phyloP scores from a whole-genome alignment of 1,140 invertebrate species.

The Drosophila melanica region DNA sequence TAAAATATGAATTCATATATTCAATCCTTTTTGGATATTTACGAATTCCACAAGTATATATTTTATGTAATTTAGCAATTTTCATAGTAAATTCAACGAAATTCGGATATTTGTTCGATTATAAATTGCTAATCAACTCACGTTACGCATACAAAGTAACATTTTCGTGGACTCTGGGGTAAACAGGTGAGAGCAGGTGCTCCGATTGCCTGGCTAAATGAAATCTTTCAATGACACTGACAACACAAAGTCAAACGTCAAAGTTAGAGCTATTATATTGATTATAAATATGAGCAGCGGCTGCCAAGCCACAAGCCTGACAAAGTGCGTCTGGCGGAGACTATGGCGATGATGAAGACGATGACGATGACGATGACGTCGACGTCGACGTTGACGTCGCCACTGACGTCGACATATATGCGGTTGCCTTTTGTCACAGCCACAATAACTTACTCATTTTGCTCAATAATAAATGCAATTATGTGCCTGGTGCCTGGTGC shows the following conservation, averaged over 20 bases:
- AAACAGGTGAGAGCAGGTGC: background rate
- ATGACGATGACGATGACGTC: conserved; percentile 11
- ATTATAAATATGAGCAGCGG: conserved; percentile 70
- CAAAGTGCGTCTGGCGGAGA: conserved; percentile 58
- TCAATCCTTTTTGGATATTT: too few relatives aligned
- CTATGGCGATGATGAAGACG: conserved; percentile 6
- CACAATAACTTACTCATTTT: conserved; percentile 82
- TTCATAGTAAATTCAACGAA: too few relatives aligned
- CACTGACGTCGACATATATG: conserved; percentile 62
- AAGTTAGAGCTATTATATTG: conserved; percentile 74
- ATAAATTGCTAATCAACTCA: too few relatives aligned
- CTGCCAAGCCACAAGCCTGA: conserved; percentile 19
- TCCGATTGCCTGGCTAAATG: conserved; percentile 22
- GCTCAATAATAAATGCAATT: conserved; percentile 83
- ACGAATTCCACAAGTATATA: too few relatives aligned
- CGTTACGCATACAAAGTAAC: background rate
- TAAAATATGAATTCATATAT: too few relatives aligned
- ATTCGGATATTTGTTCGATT: too few relatives aligned
- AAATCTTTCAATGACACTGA: conserved; percentile 65
- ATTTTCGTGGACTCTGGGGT: background rate
- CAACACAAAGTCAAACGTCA: conserved; percentile 68
- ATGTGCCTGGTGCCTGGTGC: conserved; percentile 59
- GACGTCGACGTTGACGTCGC: conserved; percentile 1
- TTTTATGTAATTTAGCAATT: too few relatives aligned
- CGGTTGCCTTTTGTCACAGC: conserved; percentile 76